Percentiles rank a stretch among this genome's conserved stretches.
These are phyloP conservation scores for Varanus komodoensis DNA, from an alignment of 2,113 vertebrate genomes.

Conservation along the genomic window DNA sequence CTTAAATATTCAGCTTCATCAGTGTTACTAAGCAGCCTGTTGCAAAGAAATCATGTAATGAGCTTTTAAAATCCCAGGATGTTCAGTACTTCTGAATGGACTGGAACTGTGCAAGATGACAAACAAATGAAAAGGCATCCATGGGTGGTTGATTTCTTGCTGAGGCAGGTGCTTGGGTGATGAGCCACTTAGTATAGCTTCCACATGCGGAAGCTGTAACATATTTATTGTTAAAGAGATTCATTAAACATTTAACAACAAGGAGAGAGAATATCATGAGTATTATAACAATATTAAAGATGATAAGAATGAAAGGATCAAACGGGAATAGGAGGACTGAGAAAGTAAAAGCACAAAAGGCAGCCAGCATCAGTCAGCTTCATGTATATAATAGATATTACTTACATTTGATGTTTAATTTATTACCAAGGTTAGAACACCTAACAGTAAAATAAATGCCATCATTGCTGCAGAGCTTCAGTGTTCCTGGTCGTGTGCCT, in stretches of 20 bases:
- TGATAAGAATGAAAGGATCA: constrained; percentile 48
- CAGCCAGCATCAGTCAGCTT: background rate
- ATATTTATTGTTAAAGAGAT: constrained; percentile 64
- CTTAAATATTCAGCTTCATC: constrained; percentile 54
- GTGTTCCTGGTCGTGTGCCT: background rate
- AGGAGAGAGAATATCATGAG: constrained; percentile 41
- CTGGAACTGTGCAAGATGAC: constrained; percentile 57
- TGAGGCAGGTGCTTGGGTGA: constrained; percentile 56
- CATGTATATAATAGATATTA: constrained; percentile 11
- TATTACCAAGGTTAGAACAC: constrained; percentile 28
- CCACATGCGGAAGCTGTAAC: constrained; percentile 50
- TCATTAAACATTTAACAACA: constrained; percentile 60
- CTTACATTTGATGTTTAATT: constrained; percentile 5
- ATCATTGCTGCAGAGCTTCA: background rate
- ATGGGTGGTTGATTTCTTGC: constrained; percentile 37
- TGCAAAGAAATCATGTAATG: constrained; percentile 20
- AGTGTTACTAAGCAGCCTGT: background rate
- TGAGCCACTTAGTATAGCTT: constrained; percentile 57
- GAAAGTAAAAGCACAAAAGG: background rate
- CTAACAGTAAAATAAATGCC: background rate
- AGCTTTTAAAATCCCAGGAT: constrained; percentile 36
- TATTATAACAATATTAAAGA: constrained; percentile 36
- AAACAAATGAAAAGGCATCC: constrained; percentile 59
- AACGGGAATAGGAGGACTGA: constrained; percentile 21
- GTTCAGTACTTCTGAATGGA: constrained; percentile 50